Percentiles rank a stretch among this genome's conserved stretches.
These are phyloP conservation scores for Rhopalosiphum nymphaeae DNA, from an alignment of 2,888 invertebrate genomes.

Conservation along the genomic window DNA sequence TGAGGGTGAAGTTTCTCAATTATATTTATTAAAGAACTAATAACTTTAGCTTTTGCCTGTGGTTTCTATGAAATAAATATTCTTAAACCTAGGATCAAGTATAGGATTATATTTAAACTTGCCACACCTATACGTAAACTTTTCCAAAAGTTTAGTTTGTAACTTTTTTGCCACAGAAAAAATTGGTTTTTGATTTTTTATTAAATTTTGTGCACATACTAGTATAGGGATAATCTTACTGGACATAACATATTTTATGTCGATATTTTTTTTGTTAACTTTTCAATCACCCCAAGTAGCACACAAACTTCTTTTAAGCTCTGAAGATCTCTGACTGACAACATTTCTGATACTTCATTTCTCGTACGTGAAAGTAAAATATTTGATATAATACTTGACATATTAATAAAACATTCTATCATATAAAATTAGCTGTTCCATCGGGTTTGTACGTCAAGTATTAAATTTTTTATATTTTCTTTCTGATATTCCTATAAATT, in stretches of 20 bases:
- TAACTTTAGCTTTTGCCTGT: neutral
- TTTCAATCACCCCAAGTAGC: neutral
- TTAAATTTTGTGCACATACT: constrained; percentile 1
- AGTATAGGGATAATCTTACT: neutral
- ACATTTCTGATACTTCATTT: constrained; percentile 9
- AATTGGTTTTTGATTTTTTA: neutral
- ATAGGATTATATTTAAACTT: constrained; percentile 13
- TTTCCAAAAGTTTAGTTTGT: constrained; percentile 26
- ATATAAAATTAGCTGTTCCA: constrained; percentile 6
- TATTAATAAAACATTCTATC: neutral
- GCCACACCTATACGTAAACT: neutral
- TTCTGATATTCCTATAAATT: constrained; percentile 14
- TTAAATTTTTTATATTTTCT: constrained; percentile 1
- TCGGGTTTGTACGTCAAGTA: neutral
- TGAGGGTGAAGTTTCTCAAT: neutral
- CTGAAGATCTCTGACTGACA: neutral
- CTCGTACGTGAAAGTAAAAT: constrained; percentile 9
- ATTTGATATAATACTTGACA: constrained; percentile 18
- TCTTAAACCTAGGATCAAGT: constrained; percentile 14
- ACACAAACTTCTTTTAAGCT: neutral
- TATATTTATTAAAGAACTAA: neutral
- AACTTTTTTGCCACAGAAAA: neutral
- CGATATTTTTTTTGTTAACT: neutral
- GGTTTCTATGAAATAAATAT: constrained; percentile 13
- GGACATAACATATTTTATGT: neutral